These are phyloP conservation scores for Hypsopygia costalis DNA, from an alignment of 2,888 invertebrate genomes.

Conservation along the genomic window DNA sequence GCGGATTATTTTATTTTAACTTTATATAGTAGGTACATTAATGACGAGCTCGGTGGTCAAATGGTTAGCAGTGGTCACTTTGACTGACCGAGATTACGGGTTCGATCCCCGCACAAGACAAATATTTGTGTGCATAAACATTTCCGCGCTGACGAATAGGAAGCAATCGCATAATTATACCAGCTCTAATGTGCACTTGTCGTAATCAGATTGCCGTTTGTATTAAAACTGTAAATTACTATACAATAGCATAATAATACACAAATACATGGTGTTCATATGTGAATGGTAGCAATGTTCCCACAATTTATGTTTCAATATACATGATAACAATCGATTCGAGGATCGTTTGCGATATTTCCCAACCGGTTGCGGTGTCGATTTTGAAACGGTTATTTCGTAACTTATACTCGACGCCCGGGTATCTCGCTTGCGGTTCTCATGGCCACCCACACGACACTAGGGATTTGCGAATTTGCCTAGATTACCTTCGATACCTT, in stretches of 20 bases:
- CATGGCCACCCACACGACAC: constrained; percentile 42
- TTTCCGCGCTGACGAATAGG: no score
- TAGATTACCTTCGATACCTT: constrained; percentile 33
- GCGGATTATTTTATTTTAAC: no score
- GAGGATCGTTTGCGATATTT: constrained; percentile 18
- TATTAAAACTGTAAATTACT: constrained; percentile 5
- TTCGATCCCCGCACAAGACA: no score
- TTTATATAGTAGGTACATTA: no score
- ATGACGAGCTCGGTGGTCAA: no score
- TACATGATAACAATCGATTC: constrained; percentile 28
- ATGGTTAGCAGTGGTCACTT: no score
- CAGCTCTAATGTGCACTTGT: no score
- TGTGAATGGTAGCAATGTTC: constrained; percentile 13
- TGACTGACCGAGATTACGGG: no score
- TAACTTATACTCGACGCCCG: constrained; percentile 28
- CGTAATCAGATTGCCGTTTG: constrained; percentile 21
- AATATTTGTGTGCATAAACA: no score
- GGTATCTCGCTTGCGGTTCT: constrained; percentile 34
- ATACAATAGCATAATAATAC: not conserved
- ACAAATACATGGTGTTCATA: constrained; percentile 5
- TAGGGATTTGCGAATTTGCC: constrained; percentile 42
- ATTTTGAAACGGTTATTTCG: constrained; percentile 42
- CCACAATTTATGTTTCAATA: constrained; percentile 25
- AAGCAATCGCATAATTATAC: no score
- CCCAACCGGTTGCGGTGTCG: constrained; percentile 24